Evolutionary conservation across 2,113 vertebrate genomes (phyloP).

Genomic region (Ctenomys sociabilis): DNA sequence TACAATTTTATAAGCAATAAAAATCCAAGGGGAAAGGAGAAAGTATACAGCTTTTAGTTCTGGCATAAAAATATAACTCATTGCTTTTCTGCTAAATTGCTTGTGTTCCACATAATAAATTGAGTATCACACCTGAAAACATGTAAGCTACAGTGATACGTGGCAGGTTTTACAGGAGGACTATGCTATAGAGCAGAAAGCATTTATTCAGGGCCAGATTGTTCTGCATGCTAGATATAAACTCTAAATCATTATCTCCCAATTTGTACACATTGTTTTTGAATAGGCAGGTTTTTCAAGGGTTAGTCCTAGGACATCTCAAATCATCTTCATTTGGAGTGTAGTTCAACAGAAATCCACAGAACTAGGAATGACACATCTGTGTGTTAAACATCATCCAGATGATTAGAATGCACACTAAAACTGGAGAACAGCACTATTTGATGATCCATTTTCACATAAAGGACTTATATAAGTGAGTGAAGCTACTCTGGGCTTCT

Average conservation of each 20-base stretch:
- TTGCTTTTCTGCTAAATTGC: background rate
- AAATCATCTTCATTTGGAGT: background rate
- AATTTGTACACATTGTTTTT: background rate
- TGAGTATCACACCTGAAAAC: background rate
- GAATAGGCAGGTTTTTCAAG: background rate
- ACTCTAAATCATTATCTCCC: background rate
- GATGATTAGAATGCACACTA: background rate
- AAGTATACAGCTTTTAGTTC: background rate
- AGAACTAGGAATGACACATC: background rate
- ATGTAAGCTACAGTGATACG: background rate
- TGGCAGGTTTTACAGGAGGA: background rate
- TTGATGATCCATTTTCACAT: background rate
- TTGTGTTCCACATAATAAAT: background rate
- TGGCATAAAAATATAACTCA: background rate
- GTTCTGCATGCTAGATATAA: background rate
- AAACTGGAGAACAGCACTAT: background rate
- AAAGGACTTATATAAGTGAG: background rate
- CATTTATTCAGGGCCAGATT: background rate
- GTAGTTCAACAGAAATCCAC: background rate
- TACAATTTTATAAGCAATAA: constrained; percentile 6
- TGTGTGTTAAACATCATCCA: background rate
- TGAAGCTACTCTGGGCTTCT: background rate
- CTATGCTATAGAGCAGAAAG: background rate
- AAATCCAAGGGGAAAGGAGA: constrained; percentile 13
- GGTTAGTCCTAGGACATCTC: background rate